Conservation (phyloP, 2,888 invertebrate genomes). For the Xanthia togata region DNA sequence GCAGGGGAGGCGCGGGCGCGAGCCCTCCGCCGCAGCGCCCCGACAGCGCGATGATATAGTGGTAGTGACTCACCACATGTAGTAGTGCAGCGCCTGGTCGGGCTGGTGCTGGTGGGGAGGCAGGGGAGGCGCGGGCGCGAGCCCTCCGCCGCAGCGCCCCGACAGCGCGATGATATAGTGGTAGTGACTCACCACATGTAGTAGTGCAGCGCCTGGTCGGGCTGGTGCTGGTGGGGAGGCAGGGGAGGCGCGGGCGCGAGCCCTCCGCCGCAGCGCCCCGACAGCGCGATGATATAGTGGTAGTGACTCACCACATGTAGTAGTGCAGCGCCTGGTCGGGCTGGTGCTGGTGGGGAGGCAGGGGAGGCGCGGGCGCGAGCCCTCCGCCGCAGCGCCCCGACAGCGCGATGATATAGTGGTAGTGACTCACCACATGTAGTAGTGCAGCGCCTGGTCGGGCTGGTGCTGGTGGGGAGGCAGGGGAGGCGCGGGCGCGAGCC, state of each 20-base stretch:
- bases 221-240: conserved; percentile 89
- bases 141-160: no score
- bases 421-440: conserved; percentile 90
- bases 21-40: no score
- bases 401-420: background rate
- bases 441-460: conserved; percentile 86
- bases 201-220: conserved; percentile 85
- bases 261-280: conserved; percentile 88
- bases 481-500: conserved; percentile 91
- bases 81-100: conserved; percentile 82
- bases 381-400: no score
- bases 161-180: no score
- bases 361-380: no score
- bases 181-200: conserved; percentile 89
- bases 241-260: conserved; percentile 91
- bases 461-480: conserved; percentile 89
- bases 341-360: background rate
- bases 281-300: no score
- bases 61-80: conserved; percentile 81
- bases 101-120: conserved; percentile 85
- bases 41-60: no score
- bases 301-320: background rate
- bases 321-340: conserved; percentile 1
- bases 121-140: background rate
- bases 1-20: background rate